Evolutionary conservation across 2,113 vertebrate genomes (phyloP).

Genomic region (Cranoglanis bouderius): DNA sequence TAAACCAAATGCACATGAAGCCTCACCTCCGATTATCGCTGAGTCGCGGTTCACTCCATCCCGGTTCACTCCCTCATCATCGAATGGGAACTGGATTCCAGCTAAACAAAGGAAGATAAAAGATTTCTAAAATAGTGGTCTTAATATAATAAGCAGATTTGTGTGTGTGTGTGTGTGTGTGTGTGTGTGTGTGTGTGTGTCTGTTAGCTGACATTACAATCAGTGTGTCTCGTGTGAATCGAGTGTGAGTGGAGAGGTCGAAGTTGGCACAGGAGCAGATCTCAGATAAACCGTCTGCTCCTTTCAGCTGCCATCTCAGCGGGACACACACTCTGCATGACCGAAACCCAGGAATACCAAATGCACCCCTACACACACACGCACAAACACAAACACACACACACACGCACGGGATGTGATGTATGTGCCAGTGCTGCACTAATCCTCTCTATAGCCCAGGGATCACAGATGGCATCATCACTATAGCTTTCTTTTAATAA

Average conservation of each 20-base stretch:
- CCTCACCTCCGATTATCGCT: conserved; percentile 89
- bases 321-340: conserved; percentile 15
- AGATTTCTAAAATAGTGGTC: neutral
- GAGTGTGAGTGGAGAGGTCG: neutral
- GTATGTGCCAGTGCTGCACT: conserved; percentile 17
- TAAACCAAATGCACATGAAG: neutral
- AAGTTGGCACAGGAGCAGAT: conserved; percentile 32
- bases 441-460: conserved; percentile 40
- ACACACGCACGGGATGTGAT: conserved; percentile 18
- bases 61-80: conserved; percentile 79
- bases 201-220: neutral
- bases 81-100: conserved; percentile 85
- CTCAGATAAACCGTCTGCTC: conserved; percentile 48
- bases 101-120: conserved; percentile 54
- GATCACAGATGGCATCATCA: conserved; percentile 43
- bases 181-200: conserved; percentile 3
- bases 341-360: neutral
- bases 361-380: neutral
- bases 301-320: conserved; percentile 47
- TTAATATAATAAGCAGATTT: neutral
- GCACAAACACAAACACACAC: neutral
- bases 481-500: conserved; percentile 16
- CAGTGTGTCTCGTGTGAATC: neutral
- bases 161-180: neutral
- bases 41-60: conserved; percentile 90